These are phyloP conservation scores for Talpa occidentalis DNA, from an alignment of 2,113 vertebrate species.

Conservation along the genomic window DNA sequence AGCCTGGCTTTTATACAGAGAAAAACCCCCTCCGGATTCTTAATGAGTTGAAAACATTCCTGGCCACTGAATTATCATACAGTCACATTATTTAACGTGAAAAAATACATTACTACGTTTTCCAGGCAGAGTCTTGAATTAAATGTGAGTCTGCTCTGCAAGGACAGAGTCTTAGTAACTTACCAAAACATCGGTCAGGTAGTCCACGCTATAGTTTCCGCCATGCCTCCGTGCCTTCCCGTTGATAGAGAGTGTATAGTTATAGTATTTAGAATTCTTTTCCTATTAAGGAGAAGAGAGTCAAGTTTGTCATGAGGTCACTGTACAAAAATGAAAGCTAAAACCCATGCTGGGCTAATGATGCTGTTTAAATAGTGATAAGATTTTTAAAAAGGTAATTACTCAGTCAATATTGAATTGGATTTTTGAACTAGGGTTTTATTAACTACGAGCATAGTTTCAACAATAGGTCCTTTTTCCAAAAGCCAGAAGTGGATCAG, in stretches of 20 bases:
- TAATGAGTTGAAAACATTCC: slow-evolving; percentile 46
- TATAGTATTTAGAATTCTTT: slow-evolving; percentile 98
- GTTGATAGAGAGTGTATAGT: slow-evolving; percentile 97
- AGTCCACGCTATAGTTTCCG: slow-evolving; percentile 95
- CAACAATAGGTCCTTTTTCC: not conserved
- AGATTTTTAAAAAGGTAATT: not conserved
- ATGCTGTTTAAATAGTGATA: not conserved
- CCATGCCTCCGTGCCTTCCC: slow-evolving; percentile 93
- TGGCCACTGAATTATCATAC: not conserved
- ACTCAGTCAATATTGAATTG: not conserved
- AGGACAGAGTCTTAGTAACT: slow-evolving; percentile 69
- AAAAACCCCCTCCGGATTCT: slow-evolving; percentile 11
- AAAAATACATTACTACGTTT: not conserved
- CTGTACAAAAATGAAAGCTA: not conserved
- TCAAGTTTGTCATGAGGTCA: not conserved
- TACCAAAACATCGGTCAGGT: slow-evolving; percentile 97
- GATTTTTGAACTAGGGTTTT: not conserved
- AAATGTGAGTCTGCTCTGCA: not conserved
- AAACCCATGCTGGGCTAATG: not conserved
- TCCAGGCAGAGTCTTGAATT: not conserved
- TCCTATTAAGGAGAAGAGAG: slow-evolving; percentile 87
- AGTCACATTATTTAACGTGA: not conserved
- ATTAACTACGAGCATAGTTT: not conserved
- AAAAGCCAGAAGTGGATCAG: not conserved
- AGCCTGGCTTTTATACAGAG: slow-evolving; percentile 5